Evolutionary conservation across 2,888 invertebrate genomes (phyloP), one percentile per base, ranked within the genome.

Genomic region (Papilio elwesi): DNA sequence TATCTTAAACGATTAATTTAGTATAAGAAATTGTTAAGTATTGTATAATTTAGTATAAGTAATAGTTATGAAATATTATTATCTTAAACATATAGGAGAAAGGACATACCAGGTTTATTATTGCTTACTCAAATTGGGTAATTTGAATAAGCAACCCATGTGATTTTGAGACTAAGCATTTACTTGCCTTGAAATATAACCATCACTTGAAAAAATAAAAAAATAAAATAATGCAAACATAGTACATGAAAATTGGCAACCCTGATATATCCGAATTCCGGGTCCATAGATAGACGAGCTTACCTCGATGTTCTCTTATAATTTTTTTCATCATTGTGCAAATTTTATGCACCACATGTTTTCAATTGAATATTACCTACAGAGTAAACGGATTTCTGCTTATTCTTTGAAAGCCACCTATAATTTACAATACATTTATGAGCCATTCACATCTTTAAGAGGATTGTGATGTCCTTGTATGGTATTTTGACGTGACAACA

Each of bases 281-380:
- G 70, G 75, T 70, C 78, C 81, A 79, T 80, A 79, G 75, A 82
- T 80, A 74, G 79, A 78, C 74, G 73, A 75, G 77, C 79, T 79
- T 74, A 71, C 76, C 77, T 79, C 79, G 78, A 79, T 81, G 79
- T 82, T 82, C 79, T 76, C 74, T 78, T 79, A 80, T 75, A 82
- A 68, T 80, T 82, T 82, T 80, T 80, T 79, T 82, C 78, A 76
- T 79, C 80, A 79, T 86, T 87, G 83, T 87, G 77, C 79, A 82
- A 79, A 85, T 87, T 89, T 87, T 80, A 87, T 81, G 88, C 85
- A 81, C 78, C 82, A 79, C 78, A 82, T 74, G 79, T 16, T 85
- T 85, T 85, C 85, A 86, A 87, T 87, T 80, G 83, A 79, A 71
- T 48, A 68, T 73, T 49, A 67, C 67, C 75, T 79, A 78, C 63